Conservation (phyloP, 2,113 vertebrate genomes). For the Hippolais icterina region DNA sequence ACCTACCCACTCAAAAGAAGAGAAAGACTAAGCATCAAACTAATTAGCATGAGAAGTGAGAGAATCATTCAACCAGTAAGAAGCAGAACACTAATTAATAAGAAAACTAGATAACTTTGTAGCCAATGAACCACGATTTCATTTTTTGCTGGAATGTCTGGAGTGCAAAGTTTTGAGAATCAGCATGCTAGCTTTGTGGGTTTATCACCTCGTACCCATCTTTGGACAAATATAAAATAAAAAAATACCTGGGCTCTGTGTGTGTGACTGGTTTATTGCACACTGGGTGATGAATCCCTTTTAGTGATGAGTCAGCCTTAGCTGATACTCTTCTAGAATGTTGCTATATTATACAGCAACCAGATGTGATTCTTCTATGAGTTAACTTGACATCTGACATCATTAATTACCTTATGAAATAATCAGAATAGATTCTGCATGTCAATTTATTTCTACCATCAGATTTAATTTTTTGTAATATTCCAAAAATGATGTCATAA, state of each 20-base stretch:
- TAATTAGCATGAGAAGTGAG: not conserved
- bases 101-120: not conserved
- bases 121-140: rapidly evolving
- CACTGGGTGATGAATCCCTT: not conserved
- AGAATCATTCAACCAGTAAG: not conserved
- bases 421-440: not conserved
- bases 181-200: not conserved
- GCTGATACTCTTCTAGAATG: not conserved
- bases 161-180: not conserved
- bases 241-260: not conserved
- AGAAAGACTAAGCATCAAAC: not conserved
- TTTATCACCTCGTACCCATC: not conserved
- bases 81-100: not conserved
- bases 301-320: not conserved
- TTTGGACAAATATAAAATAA: not conserved
- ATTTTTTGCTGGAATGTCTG: not conserved
- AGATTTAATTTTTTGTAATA: not conserved
- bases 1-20: not conserved
- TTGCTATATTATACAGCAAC: not conserved
- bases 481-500: not conserved
- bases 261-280: not conserved
- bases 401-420: not conserved
- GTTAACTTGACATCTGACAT: not conserved
- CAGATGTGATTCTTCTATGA: not conserved
- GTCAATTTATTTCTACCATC: not conserved